Evolutionary conservation across 2,888 invertebrate genomes (phyloP).

Genomic region (Andrena praecox): DNA sequence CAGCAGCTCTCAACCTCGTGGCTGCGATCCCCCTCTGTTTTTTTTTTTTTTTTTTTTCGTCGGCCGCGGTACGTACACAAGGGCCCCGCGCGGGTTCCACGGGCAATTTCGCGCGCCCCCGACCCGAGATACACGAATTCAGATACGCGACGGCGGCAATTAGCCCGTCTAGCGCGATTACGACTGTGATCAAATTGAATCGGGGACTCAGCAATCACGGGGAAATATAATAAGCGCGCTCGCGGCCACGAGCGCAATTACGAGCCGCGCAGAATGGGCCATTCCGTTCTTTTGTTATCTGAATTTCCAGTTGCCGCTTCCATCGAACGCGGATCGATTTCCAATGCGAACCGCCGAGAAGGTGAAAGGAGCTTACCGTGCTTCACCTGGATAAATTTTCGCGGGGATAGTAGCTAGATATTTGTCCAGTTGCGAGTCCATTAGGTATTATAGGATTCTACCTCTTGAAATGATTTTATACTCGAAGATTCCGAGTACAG

Average conservation of each 20-base stretch:
- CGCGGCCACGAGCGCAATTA: constrained; percentile 49
- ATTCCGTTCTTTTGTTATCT: constrained; percentile 57
- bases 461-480: too few species aligned
- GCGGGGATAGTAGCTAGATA: too few species aligned
- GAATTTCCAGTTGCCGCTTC: constrained; percentile 51
- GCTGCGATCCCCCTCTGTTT: background rate
- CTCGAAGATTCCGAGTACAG: too few species aligned
- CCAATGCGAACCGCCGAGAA: constrained; percentile 12
- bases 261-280: constrained; percentile 23
- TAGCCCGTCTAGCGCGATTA: constrained; percentile 59
- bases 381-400: too few species aligned
- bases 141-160: constrained; percentile 57
- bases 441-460: too few species aligned
- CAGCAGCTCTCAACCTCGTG: constrained; percentile 70
- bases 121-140: constrained; percentile 56
- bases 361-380: background rate
- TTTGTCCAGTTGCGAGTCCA: too few species aligned
- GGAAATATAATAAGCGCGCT: constrained; percentile 59
- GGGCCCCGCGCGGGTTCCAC: background rate
- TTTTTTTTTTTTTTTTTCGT: constrained; percentile 3
- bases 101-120: constrained; percentile 51
- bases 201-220: constrained; percentile 57
- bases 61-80: background rate
- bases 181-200: constrained; percentile 62
- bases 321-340: constrained; percentile 25